Conservation (phyloP, 2,888 invertebrate species). For the Eupithecia centaureata region DNA sequence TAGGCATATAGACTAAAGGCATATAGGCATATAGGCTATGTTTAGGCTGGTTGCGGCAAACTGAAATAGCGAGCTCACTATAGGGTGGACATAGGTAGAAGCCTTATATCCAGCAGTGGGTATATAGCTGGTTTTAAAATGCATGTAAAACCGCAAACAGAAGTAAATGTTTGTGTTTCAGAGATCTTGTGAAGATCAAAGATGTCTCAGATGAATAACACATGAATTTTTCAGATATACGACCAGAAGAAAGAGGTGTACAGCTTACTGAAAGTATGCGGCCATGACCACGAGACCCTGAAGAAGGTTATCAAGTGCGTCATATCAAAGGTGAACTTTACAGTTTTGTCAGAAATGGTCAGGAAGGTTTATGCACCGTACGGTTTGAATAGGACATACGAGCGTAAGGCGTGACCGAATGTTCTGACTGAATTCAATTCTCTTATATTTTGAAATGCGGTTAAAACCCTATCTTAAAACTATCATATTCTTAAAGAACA, state of each 20-base stretch:
- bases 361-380: background rate
- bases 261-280: conserved; percentile 70
- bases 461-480: background rate
- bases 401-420: background rate
- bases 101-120: background rate
- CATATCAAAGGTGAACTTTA: conserved; percentile 70
- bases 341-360: background rate
- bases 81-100: background rate
- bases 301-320: conserved; percentile 80
- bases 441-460: background rate
- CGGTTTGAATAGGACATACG: background rate
- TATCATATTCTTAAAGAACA: no score
- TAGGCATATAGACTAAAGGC: no score
- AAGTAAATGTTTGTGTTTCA: background rate
- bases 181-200: conserved; percentile 37
- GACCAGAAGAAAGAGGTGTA: conserved; percentile 69
- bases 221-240: conserved; percentile 63
- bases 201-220: background rate
- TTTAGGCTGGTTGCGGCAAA: background rate
- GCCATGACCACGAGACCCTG: conserved; percentile 75
- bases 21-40: background rate
- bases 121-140: background rate
- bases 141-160: background rate
- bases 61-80: background rate
- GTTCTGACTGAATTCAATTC: background rate